Conservation (phyloP, 2,797 vertebrate species). For the Acipenser ruthenus region DNA sequence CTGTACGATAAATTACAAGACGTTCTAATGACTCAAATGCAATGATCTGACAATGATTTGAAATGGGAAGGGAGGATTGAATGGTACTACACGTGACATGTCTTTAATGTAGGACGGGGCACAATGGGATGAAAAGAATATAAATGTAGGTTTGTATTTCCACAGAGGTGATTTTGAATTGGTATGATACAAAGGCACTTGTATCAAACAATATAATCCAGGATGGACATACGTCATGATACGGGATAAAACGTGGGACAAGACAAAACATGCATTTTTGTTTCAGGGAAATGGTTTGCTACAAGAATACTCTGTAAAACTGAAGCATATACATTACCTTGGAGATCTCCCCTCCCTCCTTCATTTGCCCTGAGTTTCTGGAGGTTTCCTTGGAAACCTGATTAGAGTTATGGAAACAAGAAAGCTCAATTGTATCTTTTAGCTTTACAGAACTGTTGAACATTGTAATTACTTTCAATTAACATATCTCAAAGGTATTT, state of each 20-base stretch:
- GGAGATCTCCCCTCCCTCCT: conserved; percentile 27
- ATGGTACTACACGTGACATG: too few relatives aligned
- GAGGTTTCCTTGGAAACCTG: conserved; percentile 52
- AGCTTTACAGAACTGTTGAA: conserved; percentile 15
- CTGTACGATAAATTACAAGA: too few relatives aligned
- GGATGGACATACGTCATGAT: neutral
- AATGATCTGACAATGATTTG: too few relatives aligned
- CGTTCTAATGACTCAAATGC: too few relatives aligned
- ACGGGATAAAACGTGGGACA: conserved; percentile 17
- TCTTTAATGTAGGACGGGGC: too few relatives aligned
- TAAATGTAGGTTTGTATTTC: too few relatives aligned
- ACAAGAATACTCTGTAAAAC: conserved; percentile 3
- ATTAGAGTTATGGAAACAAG: conserved; percentile 44
- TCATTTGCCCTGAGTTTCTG: conserved; percentile 49
- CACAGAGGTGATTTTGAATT: too few relatives aligned
- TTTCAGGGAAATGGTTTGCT: conserved; percentile 12
- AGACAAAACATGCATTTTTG: conserved; percentile 8
- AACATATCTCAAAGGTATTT: neutral
- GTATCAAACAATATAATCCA: neutral
- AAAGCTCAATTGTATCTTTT: conserved; percentile 28
- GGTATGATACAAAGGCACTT: too few relatives aligned
- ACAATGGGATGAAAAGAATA: too few relatives aligned
- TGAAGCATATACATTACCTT: conserved; percentile 47
- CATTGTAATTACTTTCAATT: conserved; percentile 22
- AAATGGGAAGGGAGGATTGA: too few relatives aligned